Evolutionary conservation across 2,888 invertebrate species (phyloP), one percentile per base, ranked within the genome.

Genomic region (Sympetrum striolatum): DNA sequence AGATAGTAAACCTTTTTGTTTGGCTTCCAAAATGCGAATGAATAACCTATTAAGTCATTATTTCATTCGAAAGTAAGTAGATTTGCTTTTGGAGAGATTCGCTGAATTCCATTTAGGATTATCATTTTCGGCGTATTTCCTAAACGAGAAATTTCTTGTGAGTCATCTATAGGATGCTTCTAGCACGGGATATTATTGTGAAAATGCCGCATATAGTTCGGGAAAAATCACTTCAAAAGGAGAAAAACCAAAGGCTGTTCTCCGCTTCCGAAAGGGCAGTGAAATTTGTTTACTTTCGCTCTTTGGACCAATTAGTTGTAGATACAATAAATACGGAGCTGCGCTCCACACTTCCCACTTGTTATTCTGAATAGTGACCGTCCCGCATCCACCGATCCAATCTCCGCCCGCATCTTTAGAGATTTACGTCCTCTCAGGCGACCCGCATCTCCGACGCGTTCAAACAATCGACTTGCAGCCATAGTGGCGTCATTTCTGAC

Each of bases 361-460:
- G 58, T 60, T 60, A 60, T 86, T 86, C 86, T 60, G 37, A 37
- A 37, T 37, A 35, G 10, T 37, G 60, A 58, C 37, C n/a, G 18
- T 86, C 86, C 86, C 86, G 86, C 86, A 86, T 86, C 53, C 58
- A 58, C 86, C 60, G 60, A 86, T 60, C 86, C 86, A 25, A 37
- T 86, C 86, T 35, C n/a, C 86, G 58, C 86, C 86, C 86, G 86
- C 86, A 86, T 86, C 86, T 35, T 58, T 60, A n/a, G 86, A 86
- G 86, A 86, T 86, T 86, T 86, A 86, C 53, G 37, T 60, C 60
- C 86, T 37, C 37, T 60, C 35, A 22, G 1, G 37, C 18, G 39
- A 14, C 86, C 86, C 86, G 86, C 86, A 86, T 86, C 37, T 86
- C 25, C 58, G 60, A 22, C 15, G 22, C 86, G 10, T 14, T 60